Percentiles rank a stretch among this genome's conserved stretches.
Evolutionary conservation across 2,113 vertebrate species (phyloP).

Genomic region (Sminthopsis crassicaudata): DNA sequence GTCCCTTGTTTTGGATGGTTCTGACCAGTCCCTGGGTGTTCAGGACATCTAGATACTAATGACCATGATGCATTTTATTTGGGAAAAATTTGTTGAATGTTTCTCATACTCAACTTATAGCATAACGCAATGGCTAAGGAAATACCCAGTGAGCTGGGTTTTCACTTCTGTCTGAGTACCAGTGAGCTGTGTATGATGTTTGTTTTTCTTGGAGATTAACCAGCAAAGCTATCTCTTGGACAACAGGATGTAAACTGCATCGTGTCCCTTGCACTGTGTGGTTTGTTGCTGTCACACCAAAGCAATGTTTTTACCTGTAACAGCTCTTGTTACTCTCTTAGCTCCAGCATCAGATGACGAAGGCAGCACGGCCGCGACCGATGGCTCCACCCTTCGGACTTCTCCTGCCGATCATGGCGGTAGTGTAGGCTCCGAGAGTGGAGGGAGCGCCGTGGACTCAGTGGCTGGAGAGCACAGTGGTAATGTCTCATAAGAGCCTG

Average conservation of each 20-base stretch:
- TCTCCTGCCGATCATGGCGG: constrained; percentile 98
- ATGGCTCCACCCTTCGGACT: constrained; percentile 97
- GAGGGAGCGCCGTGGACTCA: constrained; percentile 96
- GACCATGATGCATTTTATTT: constrained; percentile 36
- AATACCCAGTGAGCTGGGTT: constrained; percentile 70
- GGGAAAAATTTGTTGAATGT: constrained; percentile 46
- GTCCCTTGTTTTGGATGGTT: constrained; percentile 49
- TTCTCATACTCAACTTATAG: background rate
- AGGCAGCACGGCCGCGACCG: constrained; percentile 98
- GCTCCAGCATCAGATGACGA: constrained; percentile 99
- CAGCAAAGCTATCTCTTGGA: constrained; percentile 54
- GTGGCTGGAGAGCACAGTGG: constrained; percentile 99
- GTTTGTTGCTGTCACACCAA: constrained; percentile 64
- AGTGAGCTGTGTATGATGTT: constrained; percentile 40
- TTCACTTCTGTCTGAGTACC: constrained; percentile 59
- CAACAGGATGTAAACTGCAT: constrained; percentile 56
- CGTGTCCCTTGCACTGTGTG: constrained; percentile 57
- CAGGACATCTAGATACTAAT: constrained; percentile 54
- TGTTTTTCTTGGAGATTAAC: constrained; percentile 45
- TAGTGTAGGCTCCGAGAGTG: constrained; percentile 98
- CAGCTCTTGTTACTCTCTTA: constrained; percentile 97
- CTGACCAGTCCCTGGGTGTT: constrained; percentile 46
- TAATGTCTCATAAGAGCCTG: constrained; percentile 76
- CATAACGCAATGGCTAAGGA: constrained; percentile 48
- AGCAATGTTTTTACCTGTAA: constrained; percentile 93